Evolutionary conservation across 2,888 invertebrate species (phyloP).

Genomic region (Criorhina ranunculi): DNA sequence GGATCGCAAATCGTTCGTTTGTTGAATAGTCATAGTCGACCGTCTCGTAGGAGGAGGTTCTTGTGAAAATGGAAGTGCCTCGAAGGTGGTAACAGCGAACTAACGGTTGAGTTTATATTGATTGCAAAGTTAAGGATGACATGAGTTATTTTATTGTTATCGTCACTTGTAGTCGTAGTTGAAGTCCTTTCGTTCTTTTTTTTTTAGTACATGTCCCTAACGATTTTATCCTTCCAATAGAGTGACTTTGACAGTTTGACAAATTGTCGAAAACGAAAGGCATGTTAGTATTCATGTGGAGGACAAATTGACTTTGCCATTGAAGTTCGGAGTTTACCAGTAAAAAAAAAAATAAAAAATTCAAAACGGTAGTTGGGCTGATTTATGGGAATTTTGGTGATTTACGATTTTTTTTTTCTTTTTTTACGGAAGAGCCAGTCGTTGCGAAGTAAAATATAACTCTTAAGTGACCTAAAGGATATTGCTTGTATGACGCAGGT

Average conservation of each 20-base stretch:
- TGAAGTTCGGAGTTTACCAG: background rate
- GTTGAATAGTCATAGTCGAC: too few species aligned
- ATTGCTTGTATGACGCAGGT: too few species aligned
- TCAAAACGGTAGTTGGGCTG: background rate
- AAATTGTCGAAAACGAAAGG: conserved; percentile 34
- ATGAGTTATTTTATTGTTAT: conserved; percentile 52
- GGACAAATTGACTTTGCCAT: conserved; percentile 17
- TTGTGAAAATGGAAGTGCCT: background rate
- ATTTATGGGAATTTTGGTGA: conserved; percentile 1
- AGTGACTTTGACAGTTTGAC: conserved; percentile 47
- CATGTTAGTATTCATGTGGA: conserved; percentile 25
- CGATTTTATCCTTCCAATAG: conserved; percentile 1
- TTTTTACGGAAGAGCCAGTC: too few species aligned
- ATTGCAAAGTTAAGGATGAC: conserved; percentile 44
- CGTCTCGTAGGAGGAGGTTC: background rate
- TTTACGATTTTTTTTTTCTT: background rate
- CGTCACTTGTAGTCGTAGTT: conserved; percentile 10
- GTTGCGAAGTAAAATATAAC: too few species aligned
- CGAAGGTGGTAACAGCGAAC: conserved; percentile 1
- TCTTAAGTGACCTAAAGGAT: too few species aligned
- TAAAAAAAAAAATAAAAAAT: too few species aligned
- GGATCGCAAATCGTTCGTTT: conserved; percentile 1
- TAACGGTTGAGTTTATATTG: conserved; percentile 25
- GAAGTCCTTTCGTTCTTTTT: background rate
- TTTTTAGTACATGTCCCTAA: background rate